Percentiles rank a stretch among this genome's conserved stretches.
Evolutionary conservation across 2,113 vertebrate genomes (phyloP).

Genomic region (Phalacrocorax pelagicus): DNA sequence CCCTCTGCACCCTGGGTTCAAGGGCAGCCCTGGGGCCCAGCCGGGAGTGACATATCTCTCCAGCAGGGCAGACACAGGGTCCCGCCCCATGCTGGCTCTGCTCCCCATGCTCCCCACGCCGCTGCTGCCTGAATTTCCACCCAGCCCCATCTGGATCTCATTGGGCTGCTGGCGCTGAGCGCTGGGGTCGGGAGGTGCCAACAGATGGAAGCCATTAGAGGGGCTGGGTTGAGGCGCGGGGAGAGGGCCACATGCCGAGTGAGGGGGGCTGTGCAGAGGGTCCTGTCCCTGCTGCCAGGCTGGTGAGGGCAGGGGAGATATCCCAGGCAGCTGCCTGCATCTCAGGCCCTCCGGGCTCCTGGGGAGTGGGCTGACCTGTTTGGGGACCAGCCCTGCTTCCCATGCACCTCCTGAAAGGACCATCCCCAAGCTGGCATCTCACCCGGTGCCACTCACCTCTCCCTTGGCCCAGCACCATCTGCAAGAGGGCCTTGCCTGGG

Average conservation of each 20-base stretch:
- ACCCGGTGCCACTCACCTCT: background rate
- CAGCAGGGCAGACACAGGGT: too few species aligned
- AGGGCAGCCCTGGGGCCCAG: too few species aligned
- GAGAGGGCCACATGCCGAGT: background rate
- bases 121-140: background rate
- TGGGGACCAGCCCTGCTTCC: background rate
- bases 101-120: accelerated
- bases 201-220: conserved; percentile 50
- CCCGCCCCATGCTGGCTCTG: too few species aligned
- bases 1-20: too few species aligned
- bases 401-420: background rate
- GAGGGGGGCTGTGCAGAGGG: background rate
- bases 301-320: background rate
- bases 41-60: too few species aligned
- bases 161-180: background rate
- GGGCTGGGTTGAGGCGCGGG: accelerated
- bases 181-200: background rate
- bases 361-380: background rate
- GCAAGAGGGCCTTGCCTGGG: background rate
- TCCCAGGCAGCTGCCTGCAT: background rate
- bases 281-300: background rate
- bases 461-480: background rate
- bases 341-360: background rate
- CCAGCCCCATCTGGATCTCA: conserved; percentile 38
- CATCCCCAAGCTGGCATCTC: background rate